A percentile compares a stretch with the other conserved stretches of the same genome.
Conservation (phyloP, 2,888 invertebrate genomes). For the Rotaria socialis region DNA sequence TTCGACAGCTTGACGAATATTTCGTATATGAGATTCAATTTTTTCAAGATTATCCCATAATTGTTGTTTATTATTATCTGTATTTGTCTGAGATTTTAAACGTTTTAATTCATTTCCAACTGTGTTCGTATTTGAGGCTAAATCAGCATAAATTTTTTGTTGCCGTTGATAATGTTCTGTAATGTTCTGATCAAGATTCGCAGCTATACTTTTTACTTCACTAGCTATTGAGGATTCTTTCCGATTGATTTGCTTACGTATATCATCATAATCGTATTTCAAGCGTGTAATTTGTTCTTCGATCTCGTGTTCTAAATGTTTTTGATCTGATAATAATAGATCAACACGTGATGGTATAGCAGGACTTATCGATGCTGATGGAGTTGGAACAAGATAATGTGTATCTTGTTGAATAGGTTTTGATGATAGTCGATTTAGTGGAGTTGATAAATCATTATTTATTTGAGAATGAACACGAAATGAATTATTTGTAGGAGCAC, state of each 20-base stretch:
- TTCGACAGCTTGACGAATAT: conserved; percentile 20
- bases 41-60: conserved; percentile 31
- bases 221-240: neutral
- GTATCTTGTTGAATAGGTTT: neutral
- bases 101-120: conserved; percentile 27
- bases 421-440: neutral
- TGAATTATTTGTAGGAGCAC: neutral
- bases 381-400: neutral
- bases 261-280: conserved; percentile 10
- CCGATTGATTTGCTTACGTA: neutral
- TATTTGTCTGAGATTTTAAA: neutral
- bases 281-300: neutral
- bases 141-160: neutral
- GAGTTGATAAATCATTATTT: neutral
- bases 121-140: neutral
- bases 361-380: neutral
- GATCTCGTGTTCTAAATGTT: conserved; percentile 33
- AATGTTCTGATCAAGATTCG: neutral
- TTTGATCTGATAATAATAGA: neutral
- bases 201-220: neutral
- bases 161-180: conserved; percentile 6
- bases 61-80: neutral
- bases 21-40: neutral
- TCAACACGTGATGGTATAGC: neutral
- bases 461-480: neutral